A percentile compares a stretch with the other conserved stretches of the same genome.
Evolutionary conservation across 2,113 vertebrate species (phyloP).

Genomic region (Cebidichthys violaceus): DNA sequence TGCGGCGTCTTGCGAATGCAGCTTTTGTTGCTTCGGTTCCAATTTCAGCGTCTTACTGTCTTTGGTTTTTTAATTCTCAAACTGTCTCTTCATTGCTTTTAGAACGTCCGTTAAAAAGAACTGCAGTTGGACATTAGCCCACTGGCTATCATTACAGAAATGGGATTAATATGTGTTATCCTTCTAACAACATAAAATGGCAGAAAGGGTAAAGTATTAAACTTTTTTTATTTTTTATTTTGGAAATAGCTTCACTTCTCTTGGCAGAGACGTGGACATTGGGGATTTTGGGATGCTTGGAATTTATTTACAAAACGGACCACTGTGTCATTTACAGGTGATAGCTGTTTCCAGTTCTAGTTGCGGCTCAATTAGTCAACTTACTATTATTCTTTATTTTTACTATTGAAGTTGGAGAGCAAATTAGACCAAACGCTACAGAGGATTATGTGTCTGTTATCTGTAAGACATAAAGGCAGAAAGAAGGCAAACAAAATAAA

Average conservation of each 20-base stretch:
- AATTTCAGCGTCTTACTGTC: neutral
- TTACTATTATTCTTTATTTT: neutral
- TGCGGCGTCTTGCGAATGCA: neutral
- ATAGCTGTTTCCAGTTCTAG: neutral
- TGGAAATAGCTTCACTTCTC: neutral
- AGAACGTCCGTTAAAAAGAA: neutral
- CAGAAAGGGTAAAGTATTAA: neutral
- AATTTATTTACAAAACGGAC: constrained; percentile 10
- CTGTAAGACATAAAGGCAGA: constrained; percentile 18
- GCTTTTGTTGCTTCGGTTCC: neutral
- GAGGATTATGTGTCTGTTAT: constrained; percentile 14
- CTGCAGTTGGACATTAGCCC: neutral
- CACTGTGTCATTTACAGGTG: constrained; percentile 27
- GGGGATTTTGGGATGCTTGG: neutral
- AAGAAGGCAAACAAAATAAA: constrained; percentile 83
- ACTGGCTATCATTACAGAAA: neutral
- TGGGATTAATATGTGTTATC: neutral
- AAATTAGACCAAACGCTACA: neutral
- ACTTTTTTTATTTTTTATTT: too few relatives aligned
- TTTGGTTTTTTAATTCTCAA: neutral
- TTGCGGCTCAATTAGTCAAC: neutral
- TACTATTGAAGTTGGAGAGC: neutral
- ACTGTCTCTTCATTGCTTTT: neutral
- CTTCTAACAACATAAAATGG: neutral
- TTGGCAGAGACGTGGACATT: neutral